These are phyloP conservation scores for Drosophila navojoa DNA, from an alignment of 1,140 invertebrate genomes.

Conservation along the genomic window DNA sequence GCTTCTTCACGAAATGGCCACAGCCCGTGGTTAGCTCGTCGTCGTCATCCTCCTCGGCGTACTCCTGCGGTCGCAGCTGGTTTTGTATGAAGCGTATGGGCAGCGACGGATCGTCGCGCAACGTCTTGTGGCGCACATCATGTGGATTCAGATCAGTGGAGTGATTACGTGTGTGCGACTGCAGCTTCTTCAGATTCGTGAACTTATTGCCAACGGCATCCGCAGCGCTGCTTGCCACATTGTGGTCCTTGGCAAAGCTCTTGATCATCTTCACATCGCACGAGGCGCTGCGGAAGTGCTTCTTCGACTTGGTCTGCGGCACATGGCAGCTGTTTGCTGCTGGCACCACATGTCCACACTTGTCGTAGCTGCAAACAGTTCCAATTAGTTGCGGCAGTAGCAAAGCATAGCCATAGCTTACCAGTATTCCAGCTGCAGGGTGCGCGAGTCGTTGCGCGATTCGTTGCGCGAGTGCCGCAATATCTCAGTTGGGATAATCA, in stretches of 20 bases:
- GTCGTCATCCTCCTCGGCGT: conserved; percentile 75
- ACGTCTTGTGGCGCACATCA: conserved; percentile 70
- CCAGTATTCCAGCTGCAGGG: conserved; percentile 86
- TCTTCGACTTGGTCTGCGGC: conserved; percentile 80
- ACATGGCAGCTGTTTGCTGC: conserved; percentile 44
- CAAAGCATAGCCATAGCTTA: conserved; percentile 15
- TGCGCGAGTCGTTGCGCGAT: conserved; percentile 84
- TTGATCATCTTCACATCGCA: conserved; percentile 83
- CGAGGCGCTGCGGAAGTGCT: conserved; percentile 82
- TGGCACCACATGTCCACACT: conserved; percentile 68
- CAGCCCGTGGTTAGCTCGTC: conserved; percentile 77
- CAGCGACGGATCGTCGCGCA: conserved; percentile 63
- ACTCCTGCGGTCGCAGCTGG: conserved; percentile 71
- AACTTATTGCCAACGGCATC: conserved; percentile 65
- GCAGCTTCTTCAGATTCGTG: conserved; percentile 78
- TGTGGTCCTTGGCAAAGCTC: conserved; percentile 80
- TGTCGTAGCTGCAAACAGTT: conserved; percentile 66
- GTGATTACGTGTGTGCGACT: conserved; percentile 83
- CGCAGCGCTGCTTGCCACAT: conserved; percentile 40
- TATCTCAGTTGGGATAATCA: conserved; percentile 84
- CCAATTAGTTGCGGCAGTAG: neutral
- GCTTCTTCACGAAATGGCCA: conserved; percentile 81
- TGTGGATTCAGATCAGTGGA: conserved; percentile 79
- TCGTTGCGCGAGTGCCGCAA: conserved; percentile 85
- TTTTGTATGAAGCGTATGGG: conserved; percentile 82